phyloP scores from a whole-genome alignment of 2,113 vertebrate species.

The Solea solea region DNA sequence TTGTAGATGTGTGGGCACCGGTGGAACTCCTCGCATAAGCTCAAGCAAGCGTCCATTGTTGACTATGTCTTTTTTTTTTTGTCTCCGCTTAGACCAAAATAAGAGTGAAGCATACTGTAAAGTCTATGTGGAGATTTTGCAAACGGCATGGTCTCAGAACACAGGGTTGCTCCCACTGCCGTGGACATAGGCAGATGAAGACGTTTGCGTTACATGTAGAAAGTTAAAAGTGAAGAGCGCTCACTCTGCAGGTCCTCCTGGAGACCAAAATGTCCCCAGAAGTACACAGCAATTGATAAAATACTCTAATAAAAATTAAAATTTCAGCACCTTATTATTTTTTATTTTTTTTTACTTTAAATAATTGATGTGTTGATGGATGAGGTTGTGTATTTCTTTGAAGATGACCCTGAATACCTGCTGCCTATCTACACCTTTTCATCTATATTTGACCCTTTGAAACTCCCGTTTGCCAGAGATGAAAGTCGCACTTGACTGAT shows the following conservation, averaged over 20 bases:
- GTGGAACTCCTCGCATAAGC: too few species aligned
- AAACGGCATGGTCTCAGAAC: too few species aligned
- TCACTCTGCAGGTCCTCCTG: neutral
- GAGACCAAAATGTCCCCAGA: neutral
- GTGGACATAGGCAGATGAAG: too few species aligned
- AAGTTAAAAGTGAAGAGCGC: neutral
- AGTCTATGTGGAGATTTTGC: too few species aligned
- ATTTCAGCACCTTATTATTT: too few species aligned
- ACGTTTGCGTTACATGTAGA: too few species aligned
- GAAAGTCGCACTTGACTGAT: slow-evolving; percentile 21
- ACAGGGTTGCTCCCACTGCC: too few species aligned
- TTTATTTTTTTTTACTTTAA: too few species aligned
- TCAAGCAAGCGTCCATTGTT: neutral
- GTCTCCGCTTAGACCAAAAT: neutral
- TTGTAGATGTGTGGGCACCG: too few species aligned
- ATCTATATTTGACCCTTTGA: neutral
- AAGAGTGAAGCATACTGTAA: neutral
- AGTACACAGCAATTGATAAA: neutral
- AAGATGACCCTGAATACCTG: slow-evolving; percentile 41
- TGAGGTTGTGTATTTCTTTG: slow-evolving; percentile 18
- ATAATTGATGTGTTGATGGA: neutral
- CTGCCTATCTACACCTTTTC: slow-evolving; percentile 16
- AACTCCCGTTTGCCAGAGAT: slow-evolving; percentile 23
- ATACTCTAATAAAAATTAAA: neutral
- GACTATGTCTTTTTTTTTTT: neutral